These are phyloP conservation scores for Grus americana DNA, from an alignment of 2,113 vertebrate genomes.

Conservation along the genomic window DNA sequence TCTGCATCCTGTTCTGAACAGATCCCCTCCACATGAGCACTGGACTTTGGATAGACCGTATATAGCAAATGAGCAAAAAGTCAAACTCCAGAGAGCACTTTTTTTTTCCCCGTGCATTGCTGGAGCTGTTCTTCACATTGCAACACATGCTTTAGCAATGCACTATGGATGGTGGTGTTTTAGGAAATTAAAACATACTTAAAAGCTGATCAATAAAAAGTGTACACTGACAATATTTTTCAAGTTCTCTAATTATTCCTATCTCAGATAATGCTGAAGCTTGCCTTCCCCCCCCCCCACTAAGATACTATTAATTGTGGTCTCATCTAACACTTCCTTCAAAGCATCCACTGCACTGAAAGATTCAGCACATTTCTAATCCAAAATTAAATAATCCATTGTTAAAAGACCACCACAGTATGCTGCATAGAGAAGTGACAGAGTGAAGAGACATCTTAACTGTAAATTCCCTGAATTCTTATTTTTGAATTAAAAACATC, in stretches of 20 bases:
- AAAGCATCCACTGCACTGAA: neutral
- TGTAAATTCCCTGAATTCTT: neutral
- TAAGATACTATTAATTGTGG: neutral
- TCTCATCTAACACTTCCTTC: neutral
- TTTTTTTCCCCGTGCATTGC: neutral
- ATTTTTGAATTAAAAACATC: neutral
- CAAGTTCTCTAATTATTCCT: neutral
- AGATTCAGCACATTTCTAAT: neutral
- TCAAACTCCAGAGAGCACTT: neutral
- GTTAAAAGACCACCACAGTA: neutral
- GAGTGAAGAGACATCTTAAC: neutral
- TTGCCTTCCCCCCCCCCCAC: neutral
- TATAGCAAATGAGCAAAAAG: neutral
- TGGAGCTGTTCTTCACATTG: neutral
- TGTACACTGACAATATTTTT: neutral
- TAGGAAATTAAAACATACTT: neutral
- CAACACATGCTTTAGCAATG: neutral
- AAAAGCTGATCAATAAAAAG: neutral
- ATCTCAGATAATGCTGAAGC: neutral
- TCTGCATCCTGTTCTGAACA: neutral
- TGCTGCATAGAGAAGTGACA: neutral
- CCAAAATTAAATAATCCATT: neutral
- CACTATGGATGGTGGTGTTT: fast-evolving
- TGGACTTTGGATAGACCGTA: fast-evolving
- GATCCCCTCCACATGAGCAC: neutral